Evolutionary conservation across 2,797 vertebrate species (phyloP), one percentile per base, ranked within the genome.

Genomic region (Phoeniculus purpureus): DNA sequence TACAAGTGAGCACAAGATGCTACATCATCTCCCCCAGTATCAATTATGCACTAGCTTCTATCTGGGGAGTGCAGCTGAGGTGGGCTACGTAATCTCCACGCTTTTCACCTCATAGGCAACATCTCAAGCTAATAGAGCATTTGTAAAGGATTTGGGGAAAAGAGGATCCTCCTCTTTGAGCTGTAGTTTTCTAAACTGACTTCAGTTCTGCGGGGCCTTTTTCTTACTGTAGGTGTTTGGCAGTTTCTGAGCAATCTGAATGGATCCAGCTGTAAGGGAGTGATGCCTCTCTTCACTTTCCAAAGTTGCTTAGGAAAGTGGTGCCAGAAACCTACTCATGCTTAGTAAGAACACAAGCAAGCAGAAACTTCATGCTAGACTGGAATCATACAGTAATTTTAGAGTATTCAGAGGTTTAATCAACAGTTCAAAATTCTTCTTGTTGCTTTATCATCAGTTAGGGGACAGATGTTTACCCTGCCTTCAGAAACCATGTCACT

Each of bases 251-350:
- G 16, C 32, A 51, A 75, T 31, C 6, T 60, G 45, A 34, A 15
- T 37, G 22, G 47, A 51, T 58, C 32, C 51, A 72, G 32, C 18
- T 88, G 37, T 25, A 65, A 75, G 27, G 14, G 12, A 81, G 3
- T 5, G 27, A 55, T 0, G 0, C 17, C 9, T 1, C 29, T 48
- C 34, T 62, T 47, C n/a, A 11, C 3, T 87, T 81, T 61, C 26
- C 14, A 40, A 23, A 43, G 12, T 7, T 27, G 15, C 11, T 78
- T 43, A 37, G 22, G 7, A n/a, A 50, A 65, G 13, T 2, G 12
- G 27, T 59, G 7, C 4, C 4, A 62, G 66, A 58, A 90, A 59
- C 1, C 31, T 65, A 15, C 22, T 61, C 43, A 15, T 19, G 18
- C 27, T 43, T 32, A n/a, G 18, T 10, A 19, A 83, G 18, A 14